Base-by-base conservation (phyloP, 2,113 vertebrate species). In the Microcebus jonahi region DNA sequence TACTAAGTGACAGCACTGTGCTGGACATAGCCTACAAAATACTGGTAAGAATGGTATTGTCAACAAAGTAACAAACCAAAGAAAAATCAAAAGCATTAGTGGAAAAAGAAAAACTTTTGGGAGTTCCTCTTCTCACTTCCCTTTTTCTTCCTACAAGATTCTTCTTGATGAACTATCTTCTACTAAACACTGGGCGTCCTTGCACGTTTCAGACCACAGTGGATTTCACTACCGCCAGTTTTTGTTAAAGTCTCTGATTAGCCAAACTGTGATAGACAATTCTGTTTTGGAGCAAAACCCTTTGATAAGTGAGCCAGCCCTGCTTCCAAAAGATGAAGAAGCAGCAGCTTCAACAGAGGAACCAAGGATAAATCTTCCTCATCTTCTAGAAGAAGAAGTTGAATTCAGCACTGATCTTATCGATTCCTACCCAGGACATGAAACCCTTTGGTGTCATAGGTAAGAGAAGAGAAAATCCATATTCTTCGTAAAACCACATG, bases 221-320 rank as follows among this genome's bases (percentile, higher is more conserved):
- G 99, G 99, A 81, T 99, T 99, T 98, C 99, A 99, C 98, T 99
- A 99, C 97, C 99, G 99, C 73, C 99, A 99, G 97, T 99, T 99
- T 98, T 98, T 99, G 95, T 98, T 99, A 45, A 99, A 99, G 97
- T 99, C 99, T 93, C 98, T 99, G 96, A 98, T 99, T 50, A 95
- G 97, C 95, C 99, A 98, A 98, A 98, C 97, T 81, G 81, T 98
- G 80, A 96, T 88, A 73, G 98, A 98, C 48, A 85, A 36, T 77
- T 96, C 97, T 85, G 12, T 84, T 55, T 80, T 94, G n/a, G 87
- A 97, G 57, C 97, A 93, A 93, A 98, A 97, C 89, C 91, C 94
- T 65, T 88, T 90, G 82, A 87, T 88, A 75, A 98, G 97, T 83
- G 98, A 98, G 31, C 97, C 98, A 96, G 96, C n/a, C 65, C 57